Evolutionary conservation across 2,113 vertebrate species (phyloP).

Genomic region (Mobula hypostoma): DNA sequence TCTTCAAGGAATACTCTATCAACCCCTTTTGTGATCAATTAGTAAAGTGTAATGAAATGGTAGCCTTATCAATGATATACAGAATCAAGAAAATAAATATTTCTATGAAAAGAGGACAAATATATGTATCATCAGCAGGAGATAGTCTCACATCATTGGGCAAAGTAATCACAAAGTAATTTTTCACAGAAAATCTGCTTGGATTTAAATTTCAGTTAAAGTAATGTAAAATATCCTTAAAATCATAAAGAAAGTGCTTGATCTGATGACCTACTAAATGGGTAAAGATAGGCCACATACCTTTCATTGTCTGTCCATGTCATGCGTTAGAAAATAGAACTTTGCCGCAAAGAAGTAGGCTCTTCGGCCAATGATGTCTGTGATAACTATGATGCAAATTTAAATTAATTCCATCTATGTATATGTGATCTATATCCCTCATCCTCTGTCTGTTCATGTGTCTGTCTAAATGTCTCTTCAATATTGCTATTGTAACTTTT

Average conservation of each 20-base stretch:
- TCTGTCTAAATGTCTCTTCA: no score
- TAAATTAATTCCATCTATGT: no score
- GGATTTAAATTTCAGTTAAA: not conserved
- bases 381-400: no score
- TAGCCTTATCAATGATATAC: not conserved
- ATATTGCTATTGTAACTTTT: no score
- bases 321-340: not conserved
- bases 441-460: no score
- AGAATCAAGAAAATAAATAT: not conserved
- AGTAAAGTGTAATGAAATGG: not conserved
- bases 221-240: not conserved
- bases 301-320: not conserved
- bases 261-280: not conserved
- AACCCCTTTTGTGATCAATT: not conserved
- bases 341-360: no score
- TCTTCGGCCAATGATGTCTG: no score
- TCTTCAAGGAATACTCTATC: not conserved
- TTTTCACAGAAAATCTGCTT: no score
- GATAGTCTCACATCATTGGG: not conserved
- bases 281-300: not conserved
- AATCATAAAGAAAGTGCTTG: not conserved
- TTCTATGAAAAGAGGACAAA: not conserved
- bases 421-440: no score
- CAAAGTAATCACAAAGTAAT: no score
- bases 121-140: not conserved